phyloP scores from a whole-genome alignment of 2,888 invertebrate species.

The Steromphala cineraria region DNA sequence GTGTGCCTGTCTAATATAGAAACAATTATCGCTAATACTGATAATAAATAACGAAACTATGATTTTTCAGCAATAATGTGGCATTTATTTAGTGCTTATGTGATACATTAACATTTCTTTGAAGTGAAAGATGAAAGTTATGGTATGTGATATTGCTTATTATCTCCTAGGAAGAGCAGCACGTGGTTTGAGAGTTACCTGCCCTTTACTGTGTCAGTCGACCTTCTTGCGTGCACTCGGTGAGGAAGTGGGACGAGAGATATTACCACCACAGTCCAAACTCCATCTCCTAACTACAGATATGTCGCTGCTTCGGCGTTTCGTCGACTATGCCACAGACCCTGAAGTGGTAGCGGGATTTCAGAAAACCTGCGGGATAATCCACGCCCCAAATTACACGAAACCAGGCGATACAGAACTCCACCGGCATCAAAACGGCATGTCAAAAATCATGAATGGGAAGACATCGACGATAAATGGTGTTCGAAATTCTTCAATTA shows the following conservation, averaged over 20 bases:
- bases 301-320: background rate
- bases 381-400: background rate
- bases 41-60: no score
- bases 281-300: background rate
- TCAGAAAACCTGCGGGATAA: background rate
- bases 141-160: no score
- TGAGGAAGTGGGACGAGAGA: background rate
- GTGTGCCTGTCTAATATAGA: no score
- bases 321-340: background rate
- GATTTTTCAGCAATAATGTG: no score
- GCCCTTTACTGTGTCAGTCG: background rate
- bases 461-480: background rate
- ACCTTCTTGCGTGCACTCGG: background rate
- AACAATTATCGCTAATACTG: no score
- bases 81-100: no score
- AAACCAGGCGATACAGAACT: background rate
- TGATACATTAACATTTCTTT: no score
- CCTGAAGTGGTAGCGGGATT: constrained; percentile 14
- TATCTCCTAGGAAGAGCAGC: background rate
- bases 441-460: background rate
- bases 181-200: background rate
- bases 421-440: background rate
- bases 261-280: background rate
- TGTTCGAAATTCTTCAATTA: background rate
- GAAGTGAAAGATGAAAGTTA: no score